Evolutionary conservation across 2,888 invertebrate species (phyloP).

Genomic region (Eretmocerus hayati): DNA sequence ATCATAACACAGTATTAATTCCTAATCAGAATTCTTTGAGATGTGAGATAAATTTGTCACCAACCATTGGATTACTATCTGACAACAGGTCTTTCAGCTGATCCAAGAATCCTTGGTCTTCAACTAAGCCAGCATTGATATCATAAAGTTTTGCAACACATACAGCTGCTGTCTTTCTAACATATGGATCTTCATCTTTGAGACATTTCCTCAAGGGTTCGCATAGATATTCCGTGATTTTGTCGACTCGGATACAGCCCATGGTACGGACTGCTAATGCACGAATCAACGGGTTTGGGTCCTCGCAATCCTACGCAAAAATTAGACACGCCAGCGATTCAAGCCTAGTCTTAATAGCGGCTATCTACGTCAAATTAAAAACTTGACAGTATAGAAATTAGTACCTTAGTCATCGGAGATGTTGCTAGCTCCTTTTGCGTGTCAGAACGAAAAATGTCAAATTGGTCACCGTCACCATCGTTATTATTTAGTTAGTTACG

Average conservation of each 20-base stretch:
- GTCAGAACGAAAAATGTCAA: slow-evolving; percentile 49
- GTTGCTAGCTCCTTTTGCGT: slow-evolving; percentile 48
- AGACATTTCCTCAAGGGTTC: slow-evolving; percentile 93
- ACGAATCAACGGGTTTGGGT: slow-evolving; percentile 96
- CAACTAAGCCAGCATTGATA: slow-evolving; percentile 65
- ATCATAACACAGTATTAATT: neutral
- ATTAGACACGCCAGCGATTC: slow-evolving; percentile 48
- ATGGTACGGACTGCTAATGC: slow-evolving; percentile 97
- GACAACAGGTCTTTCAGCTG: slow-evolving; percentile 93
- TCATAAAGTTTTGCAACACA: slow-evolving; percentile 99
- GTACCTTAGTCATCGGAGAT: slow-evolving; percentile 48
- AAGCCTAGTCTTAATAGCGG: slow-evolving; percentile 47
- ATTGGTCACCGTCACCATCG: slow-evolving; percentile 48
- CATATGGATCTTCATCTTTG: slow-evolving; percentile 95
- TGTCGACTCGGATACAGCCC: slow-evolving; percentile 99
- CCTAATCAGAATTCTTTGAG: neutral
- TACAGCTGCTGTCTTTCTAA: slow-evolving; percentile 97
- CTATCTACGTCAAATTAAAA: slow-evolving; percentile 43
- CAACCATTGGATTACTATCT: slow-evolving; percentile 98
- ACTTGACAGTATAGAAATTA: slow-evolving; percentile 29
- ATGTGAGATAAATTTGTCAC: neutral
- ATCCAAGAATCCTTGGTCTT: slow-evolving; percentile 92
- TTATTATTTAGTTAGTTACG: slow-evolving; percentile 25
- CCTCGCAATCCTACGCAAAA: slow-evolving; percentile 89
- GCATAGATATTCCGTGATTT: slow-evolving; percentile 98